A percentile compares a stretch with the other conserved stretches of the same genome.
phyloP scores from a whole-genome alignment of 2,888 invertebrate species.

The Patella pellucida region DNA sequence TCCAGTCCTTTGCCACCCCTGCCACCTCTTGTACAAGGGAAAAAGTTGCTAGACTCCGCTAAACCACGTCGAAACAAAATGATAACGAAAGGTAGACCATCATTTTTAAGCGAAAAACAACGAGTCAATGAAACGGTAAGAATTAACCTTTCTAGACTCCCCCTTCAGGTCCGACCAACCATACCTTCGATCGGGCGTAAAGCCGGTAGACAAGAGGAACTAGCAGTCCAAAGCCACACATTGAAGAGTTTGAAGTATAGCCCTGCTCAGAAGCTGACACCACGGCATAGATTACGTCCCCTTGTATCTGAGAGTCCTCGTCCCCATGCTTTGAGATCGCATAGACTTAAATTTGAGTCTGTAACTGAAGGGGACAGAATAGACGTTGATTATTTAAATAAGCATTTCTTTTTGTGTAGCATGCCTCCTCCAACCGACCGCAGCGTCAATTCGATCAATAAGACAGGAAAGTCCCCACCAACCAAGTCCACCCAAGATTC shows the following conservation, averaged over 20 bases:
- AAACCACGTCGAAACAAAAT: not conserved
- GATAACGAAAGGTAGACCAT: constrained; percentile 14
- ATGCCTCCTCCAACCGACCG: constrained; percentile 32
- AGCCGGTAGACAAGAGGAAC: constrained; percentile 47
- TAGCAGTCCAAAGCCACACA: constrained; percentile 16
- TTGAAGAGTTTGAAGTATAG: too few relatives aligned
- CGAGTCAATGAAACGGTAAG: constrained; percentile 50
- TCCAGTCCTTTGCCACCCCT: not conserved
- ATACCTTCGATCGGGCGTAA: constrained; percentile 46
- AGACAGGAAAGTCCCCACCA: too few relatives aligned
- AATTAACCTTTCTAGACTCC: constrained; percentile 47
- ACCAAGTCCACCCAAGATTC: too few relatives aligned
- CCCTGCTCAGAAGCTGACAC: constrained; percentile 20
- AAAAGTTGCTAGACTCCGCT: not conserved
- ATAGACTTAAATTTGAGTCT: constrained; percentile 26
- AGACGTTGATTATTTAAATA: constrained; percentile 23
- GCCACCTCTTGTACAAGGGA: not conserved
- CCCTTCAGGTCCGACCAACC: constrained; percentile 23
- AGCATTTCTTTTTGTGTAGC: constrained; percentile 10
- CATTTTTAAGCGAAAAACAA: constrained; percentile 12
- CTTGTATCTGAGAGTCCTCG: constrained; percentile 29
- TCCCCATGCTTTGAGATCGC: constrained; percentile 15
- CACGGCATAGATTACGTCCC: constrained; percentile 42
- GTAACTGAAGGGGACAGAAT: constrained; percentile 26
- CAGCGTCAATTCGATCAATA: constrained; percentile 13